Percentiles rank a stretch among this genome's conserved stretches.
These are phyloP conservation scores for Noctua janthe DNA, from an alignment of 2,888 invertebrate genomes.

Conservation along the genomic window DNA sequence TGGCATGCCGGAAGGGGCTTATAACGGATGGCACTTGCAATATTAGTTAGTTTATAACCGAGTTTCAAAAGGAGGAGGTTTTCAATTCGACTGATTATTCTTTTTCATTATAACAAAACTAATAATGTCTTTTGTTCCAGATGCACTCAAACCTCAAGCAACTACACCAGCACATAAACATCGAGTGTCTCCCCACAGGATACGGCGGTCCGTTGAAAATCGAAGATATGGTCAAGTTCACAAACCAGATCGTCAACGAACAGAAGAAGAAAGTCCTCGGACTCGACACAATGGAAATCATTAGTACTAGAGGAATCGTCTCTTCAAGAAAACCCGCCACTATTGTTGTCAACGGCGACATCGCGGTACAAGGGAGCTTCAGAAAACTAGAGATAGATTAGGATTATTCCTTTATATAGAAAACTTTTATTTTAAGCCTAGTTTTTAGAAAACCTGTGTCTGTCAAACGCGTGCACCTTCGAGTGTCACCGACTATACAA, in stretches of 20 bases:
- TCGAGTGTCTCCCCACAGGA: conserved; percentile 92
- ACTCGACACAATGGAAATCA: conserved; percentile 92
- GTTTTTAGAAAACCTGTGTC: conserved; percentile 30
- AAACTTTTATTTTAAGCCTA: conserved; percentile 33
- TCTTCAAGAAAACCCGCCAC: conserved; percentile 78
- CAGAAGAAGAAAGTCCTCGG: conserved; percentile 91
- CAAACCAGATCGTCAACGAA: conserved; percentile 91
- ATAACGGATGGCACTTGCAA: not conserved
- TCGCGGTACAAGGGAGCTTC: conserved; percentile 91
- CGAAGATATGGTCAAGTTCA: conserved; percentile 93
- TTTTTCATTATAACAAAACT: not conserved
- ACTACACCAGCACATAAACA: conserved; percentile 91
- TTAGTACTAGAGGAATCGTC: conserved; percentile 91
- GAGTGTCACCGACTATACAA: conserved; percentile 22
- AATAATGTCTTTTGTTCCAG: conserved; percentile 78
- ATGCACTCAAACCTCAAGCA: conserved; percentile 91
- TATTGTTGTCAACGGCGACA: conserved; percentile 76
- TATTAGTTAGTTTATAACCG: not conserved
- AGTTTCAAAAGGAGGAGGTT: not conserved
- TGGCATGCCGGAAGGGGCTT: not conserved
- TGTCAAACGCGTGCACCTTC: conserved; percentile 2
- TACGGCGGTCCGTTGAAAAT: conserved; percentile 93
- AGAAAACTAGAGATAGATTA: conserved; percentile 93
- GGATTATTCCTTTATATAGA: conserved; percentile 39
- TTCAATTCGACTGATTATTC: not conserved